Conservation (phyloP, 1,140 invertebrate species). For the Caenorhabditis elegans region DNA sequence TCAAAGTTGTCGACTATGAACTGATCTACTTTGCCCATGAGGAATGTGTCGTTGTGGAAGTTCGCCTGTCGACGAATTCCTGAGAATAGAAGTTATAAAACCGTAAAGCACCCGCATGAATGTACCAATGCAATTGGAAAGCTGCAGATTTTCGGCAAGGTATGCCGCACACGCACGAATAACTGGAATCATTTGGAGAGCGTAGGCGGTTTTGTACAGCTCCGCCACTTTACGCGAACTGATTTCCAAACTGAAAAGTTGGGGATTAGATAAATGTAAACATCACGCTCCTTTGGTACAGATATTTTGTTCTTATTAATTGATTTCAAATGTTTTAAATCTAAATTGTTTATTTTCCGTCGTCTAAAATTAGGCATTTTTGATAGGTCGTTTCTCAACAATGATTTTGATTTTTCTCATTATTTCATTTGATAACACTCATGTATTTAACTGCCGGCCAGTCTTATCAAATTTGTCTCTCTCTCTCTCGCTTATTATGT, state of each 20-base stretch:
- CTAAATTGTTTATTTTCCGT: not conserved
- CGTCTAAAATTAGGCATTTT: not conserved
- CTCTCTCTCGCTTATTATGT: too few species aligned
- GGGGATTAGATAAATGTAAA: too few species aligned
- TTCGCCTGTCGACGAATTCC: constrained; percentile 62
- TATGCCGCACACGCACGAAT: constrained; percentile 75
- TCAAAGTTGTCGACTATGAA: constrained; percentile 76
- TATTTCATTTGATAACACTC: not conserved
- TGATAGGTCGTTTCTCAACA: not conserved
- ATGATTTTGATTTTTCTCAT: not conserved
- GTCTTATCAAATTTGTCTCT: constrained; percentile 14
- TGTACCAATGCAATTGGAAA: constrained; percentile 75
- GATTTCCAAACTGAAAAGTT: constrained; percentile 71
- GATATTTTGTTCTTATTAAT: too few species aligned
- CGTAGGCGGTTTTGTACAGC: constrained; percentile 76
- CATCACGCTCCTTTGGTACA: too few species aligned
- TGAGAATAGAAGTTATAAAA: too few species aligned
- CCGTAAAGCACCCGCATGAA: too few species aligned
- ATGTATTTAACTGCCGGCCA: not conserved
- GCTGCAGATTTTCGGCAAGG: constrained; percentile 74
- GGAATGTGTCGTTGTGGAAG: constrained; percentile 55
- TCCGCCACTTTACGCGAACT: constrained; percentile 72
- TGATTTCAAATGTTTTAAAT: too few species aligned
- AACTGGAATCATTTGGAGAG: constrained; percentile 75
- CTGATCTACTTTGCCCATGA: constrained; percentile 70